Conservation (phyloP, 23 tunicate genomes). For the Corella eumyota region DNA sequence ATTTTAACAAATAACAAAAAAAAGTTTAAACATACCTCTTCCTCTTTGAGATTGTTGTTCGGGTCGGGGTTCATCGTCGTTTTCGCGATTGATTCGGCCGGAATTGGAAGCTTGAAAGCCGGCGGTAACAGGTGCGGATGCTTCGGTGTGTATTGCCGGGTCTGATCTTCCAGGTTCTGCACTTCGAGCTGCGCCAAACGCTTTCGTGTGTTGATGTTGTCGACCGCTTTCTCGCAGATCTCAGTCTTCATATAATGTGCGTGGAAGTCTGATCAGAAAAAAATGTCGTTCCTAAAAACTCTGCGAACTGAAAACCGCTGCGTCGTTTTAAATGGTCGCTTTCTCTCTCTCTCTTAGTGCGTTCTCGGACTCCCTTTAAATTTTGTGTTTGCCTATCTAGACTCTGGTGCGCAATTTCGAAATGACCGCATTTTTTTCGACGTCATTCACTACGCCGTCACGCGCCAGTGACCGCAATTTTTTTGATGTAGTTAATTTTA, state of each 20-base stretch:
- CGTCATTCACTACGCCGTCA: too few species aligned
- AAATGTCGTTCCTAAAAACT: neutral
- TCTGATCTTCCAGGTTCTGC: neutral
- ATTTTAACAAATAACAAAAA: neutral
- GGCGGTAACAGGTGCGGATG: neutral
- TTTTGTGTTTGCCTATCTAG: too few species aligned
- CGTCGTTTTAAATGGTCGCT: too few species aligned
- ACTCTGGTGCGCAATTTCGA: too few species aligned
- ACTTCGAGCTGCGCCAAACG: constrained; percentile 6
- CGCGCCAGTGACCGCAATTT: too few species aligned
- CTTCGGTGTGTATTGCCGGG: constrained; percentile 3
- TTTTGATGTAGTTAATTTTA: too few species aligned
- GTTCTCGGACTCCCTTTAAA: too few species aligned
- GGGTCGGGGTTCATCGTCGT: constrained; percentile 43
- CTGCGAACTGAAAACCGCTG: too few species aligned
- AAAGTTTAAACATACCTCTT: constrained; percentile 36
- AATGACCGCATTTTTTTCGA: too few species aligned
- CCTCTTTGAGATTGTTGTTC: constrained; percentile 58
- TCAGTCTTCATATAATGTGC: constrained; percentile 23
- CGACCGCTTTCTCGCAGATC: constrained; percentile 3
- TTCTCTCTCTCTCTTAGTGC: too few species aligned
- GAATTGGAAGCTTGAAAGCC: neutral
- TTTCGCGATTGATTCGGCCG: neutral
- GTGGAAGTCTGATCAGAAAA: neutral
- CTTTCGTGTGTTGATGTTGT: constrained; percentile 7